These are phyloP conservation scores for Drosophila yooni DNA, from an alignment of 2,888 invertebrate genomes.

Conservation along the genomic window DNA sequence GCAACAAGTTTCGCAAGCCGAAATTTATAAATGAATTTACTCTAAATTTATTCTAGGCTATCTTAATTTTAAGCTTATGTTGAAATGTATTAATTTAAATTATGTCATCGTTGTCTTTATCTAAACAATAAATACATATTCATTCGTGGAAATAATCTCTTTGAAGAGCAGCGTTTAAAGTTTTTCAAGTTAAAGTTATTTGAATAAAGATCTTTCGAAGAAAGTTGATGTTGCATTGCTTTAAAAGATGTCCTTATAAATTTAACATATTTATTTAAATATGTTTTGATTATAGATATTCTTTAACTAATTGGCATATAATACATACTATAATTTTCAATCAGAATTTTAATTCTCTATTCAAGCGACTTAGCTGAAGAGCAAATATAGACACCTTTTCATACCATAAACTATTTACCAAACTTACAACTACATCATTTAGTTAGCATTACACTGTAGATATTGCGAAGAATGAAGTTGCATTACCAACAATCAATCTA, in stretches of 20 bases:
- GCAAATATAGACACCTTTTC: background rate
- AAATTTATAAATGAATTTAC: background rate
- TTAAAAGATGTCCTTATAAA: no score
- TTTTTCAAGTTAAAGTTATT: no score
- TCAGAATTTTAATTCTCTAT: background rate
- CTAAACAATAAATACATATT: background rate
- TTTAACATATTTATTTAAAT: no score
- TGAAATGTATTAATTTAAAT: background rate
- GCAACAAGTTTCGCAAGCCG: conserved; percentile 27
- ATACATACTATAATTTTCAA: background rate
- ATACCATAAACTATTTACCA: background rate
- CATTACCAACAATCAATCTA: conserved; percentile 2
- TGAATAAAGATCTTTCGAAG: no score
- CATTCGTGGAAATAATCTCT: no score
- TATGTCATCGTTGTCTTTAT: background rate
- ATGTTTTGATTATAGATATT: background rate
- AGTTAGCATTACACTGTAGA: background rate
- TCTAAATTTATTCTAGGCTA: background rate
- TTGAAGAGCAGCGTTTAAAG: no score
- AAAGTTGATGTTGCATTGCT: no score
- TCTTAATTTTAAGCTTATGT: background rate
- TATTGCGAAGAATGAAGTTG: background rate
- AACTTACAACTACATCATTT: background rate
- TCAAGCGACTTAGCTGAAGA: background rate
- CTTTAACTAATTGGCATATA: background rate